Evolutionary conservation across 1,140 invertebrate species (phyloP), one percentile per base, ranked within the genome.

Genomic region (Tenebrio molitor): DNA sequence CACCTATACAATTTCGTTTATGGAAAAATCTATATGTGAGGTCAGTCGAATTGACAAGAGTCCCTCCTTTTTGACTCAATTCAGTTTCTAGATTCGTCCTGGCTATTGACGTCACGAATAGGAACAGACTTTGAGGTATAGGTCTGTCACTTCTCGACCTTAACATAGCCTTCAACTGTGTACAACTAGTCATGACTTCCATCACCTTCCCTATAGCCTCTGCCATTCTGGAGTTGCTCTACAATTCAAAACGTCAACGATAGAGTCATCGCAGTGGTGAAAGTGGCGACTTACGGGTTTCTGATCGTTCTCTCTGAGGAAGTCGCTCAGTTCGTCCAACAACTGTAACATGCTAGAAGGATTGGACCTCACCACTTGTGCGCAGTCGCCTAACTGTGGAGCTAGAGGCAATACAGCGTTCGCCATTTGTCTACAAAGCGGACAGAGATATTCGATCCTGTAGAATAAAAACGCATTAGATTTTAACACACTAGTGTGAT

Each of bases 21-120:
- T 91, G 92, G 79, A 90, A 90, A 2, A 89, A 80, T 23, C 86
- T 84, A 83, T 90, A 89, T 0, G 89, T 85, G 6, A 84, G 77
- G n/a, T 85, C 85, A 5, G 84, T 81, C 64, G 85, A 83, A 8
- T 87, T 81, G 67, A 89, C 89, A 6, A 96, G 84, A 0, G 88
- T 89, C n/a, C 94, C 94, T 29, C 92, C 93, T 34, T 93, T 88
- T 80, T 96, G 94, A 29, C 95, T 90, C 34, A 98, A 86, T 85
- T 98, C 96, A 58, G 97, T 89, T 86, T 98, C 96, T 34, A 98
- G 86, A 86, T 98, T 97, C 19, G 94, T 97, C 74, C 96, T 88
- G 14, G 95, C 94, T 36, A 98, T 92, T 15, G 95, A 97, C 72
- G 91, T 93, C 16, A 97, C 91, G 84, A 97, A 97, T 33, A 96